Evolutionary conservation across 2,113 vertebrate species (phyloP), one percentile per base, ranked within the genome.

Genomic region (Trematomus loennbergii): DNA sequence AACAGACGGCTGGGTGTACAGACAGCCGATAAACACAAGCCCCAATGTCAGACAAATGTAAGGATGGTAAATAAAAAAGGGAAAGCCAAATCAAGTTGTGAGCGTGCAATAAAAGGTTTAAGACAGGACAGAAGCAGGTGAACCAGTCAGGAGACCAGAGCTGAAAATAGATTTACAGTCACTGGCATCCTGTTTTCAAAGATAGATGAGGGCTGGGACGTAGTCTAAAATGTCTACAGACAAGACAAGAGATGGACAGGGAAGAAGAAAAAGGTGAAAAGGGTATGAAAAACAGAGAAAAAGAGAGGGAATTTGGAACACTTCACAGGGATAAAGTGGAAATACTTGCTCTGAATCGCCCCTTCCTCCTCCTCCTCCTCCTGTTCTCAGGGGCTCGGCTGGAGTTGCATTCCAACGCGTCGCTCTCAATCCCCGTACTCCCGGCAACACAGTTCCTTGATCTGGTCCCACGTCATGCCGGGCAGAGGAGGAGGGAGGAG

Each of bases 361-460:
- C 85, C 83, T 83, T 89, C 79, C 45, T 74, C 89, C 59, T 81
- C 76, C 59, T 78, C 83, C 55, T 64, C 85, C 75, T 88, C 85
- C 79, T 90, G 77, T 83, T 91, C 88, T 89, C 87, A 89, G 87
- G 82, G 77, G 58, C 92, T 93, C 91, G 72, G 88, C 87, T 92
- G 93, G 93, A 93, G 93, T 90, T 87, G 88, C 93, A 94, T 94
- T 94, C 93, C 92, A 90, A 69, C 65, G 89, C 78, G 88, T 90
- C 81, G 82, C 87, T 85, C 88, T 92, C 88, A 93, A 90, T 92
- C 88, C 90, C 88, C 0, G 91, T 90, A 89, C 93, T 92, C 93
- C 87, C 70, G 49, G 93, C 93, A 94, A 94, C 93, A 86, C 85
- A 75, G 86, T 86, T 90, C 88, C 93, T 94, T 93, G 91, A 94